phyloP scores from a whole-genome alignment of 2,888 invertebrate species.

The Caenorhabditis sp. region DNA sequence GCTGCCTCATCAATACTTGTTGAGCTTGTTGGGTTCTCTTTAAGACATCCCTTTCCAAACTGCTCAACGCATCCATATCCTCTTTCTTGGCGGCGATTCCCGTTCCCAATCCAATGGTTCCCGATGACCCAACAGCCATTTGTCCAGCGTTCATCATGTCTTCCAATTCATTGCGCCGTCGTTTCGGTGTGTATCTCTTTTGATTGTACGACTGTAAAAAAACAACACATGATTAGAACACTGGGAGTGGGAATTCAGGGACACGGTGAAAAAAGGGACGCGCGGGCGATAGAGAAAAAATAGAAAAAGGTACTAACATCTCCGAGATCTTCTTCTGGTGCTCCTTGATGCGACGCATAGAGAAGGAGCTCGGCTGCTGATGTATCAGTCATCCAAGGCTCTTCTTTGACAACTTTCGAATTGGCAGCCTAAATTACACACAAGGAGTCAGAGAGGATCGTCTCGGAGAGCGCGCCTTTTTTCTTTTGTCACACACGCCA shows the following conservation, averaged over 20 bases:
- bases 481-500: too few species aligned
- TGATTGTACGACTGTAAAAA: constrained; percentile 61
- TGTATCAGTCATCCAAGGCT: constrained; percentile 26
- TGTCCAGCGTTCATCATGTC: constrained; percentile 36
- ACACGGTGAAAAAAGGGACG: not conserved
- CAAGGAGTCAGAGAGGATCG: not conserved
- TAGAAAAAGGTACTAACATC: constrained; percentile 29
- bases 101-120: constrained; percentile 28
- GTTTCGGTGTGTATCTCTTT: constrained; percentile 69
- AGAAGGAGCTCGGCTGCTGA: constrained; percentile 16
- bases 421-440: not conserved
- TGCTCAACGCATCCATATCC: constrained; percentile 64
- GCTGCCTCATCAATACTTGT: constrained; percentile 41
- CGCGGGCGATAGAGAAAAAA: not conserved
- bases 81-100: constrained; percentile 45
- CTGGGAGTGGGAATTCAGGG: too few species aligned
- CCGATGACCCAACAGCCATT: constrained; percentile 33
- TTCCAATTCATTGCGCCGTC: constrained; percentile 52
- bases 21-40: constrained; percentile 70
- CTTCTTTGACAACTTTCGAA: constrained; percentile 37
- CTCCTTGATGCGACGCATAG: not conserved
- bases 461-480: constrained; percentile 1
- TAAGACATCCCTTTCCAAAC: constrained; percentile 67
- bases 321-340: constrained; percentile 30
- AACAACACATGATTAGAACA: not conserved